Conservation (phyloP, 2,113 vertebrate species). For the Eira barbara region DNA sequence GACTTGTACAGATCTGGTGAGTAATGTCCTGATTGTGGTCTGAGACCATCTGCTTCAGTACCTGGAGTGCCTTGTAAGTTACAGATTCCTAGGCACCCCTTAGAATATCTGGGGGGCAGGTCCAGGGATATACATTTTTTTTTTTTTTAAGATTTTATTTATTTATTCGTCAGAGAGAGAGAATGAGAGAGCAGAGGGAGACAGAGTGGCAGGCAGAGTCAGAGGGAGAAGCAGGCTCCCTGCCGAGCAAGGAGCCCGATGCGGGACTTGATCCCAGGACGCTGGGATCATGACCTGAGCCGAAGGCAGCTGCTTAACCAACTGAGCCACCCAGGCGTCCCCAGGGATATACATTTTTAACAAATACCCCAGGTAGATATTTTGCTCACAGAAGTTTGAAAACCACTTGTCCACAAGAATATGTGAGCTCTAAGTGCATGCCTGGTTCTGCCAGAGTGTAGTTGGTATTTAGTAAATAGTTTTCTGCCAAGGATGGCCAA, state of each 20-base stretch:
- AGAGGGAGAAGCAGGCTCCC: no score
- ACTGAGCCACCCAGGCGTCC: no score
- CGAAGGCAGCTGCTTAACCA: no score
- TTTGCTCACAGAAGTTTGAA: not conserved
- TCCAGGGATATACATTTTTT: not conserved
- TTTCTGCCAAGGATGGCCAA: not conserved
- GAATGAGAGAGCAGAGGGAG: no score
- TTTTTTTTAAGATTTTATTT: no score
- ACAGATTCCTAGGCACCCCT: not conserved
- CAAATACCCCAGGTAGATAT: not conserved
- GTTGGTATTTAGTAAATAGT: not conserved
- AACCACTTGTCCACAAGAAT: not conserved
- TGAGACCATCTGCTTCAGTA: not conserved
- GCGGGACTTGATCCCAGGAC: no score
- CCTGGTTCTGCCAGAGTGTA: not conserved
- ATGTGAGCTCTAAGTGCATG: fast-evolving
- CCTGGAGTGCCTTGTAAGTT: not conserved
- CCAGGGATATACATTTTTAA: not conserved
- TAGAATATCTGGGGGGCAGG: not conserved
- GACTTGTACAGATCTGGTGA: not conserved
- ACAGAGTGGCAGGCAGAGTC: no score
- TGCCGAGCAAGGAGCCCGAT: no score
- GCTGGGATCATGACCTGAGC: no score
- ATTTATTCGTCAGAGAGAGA: no score
- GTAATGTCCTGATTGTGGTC: not conserved